A percentile compares a stretch with the other conserved stretches of the same genome.
phyloP scores from a whole-genome alignment of 1,140 invertebrate genomes.

The Cotesia typhae region DNA sequence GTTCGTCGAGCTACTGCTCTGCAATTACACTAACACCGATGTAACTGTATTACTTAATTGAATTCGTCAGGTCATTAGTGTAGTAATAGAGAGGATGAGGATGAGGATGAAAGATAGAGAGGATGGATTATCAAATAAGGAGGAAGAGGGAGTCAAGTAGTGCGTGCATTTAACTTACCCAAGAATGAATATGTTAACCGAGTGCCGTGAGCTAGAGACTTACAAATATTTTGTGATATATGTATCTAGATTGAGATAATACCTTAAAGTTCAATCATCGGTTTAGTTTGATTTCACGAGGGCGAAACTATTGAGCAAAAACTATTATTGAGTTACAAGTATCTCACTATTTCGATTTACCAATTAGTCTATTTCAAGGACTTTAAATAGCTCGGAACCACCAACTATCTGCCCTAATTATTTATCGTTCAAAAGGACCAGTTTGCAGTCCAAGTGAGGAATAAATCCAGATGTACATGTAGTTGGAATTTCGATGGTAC shows the following conservation, averaged over 20 bases:
- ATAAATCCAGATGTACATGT: too few relatives aligned
- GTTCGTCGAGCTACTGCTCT: too few relatives aligned
- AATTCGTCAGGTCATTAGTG: conserved; percentile 28
- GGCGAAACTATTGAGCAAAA: too few relatives aligned
- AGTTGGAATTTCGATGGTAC: too few relatives aligned
- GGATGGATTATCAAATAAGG: too few relatives aligned
- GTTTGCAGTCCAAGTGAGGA: neutral
- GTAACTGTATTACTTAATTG: conserved; percentile 33
- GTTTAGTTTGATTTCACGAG: conserved; percentile 10
- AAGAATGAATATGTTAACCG: neutral
- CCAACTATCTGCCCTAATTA: conserved; percentile 9
- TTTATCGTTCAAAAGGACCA: neutral
- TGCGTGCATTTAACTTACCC: conserved; percentile 10
- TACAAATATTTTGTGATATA: too few relatives aligned
- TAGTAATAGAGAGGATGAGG: neutral
- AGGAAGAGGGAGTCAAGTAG: neutral
- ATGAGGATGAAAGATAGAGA: neutral
- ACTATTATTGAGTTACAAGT: too few relatives aligned
- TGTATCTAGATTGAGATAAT: neutral
- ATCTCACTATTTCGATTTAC: too few relatives aligned
- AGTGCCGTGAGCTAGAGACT: too few relatives aligned
- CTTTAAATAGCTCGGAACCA: neutral
- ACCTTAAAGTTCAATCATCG: neutral
- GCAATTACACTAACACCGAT: neutral
- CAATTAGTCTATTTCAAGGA: too few relatives aligned